Conservation (phyloP, 2,888 invertebrate genomes). For the Epinotia bilunana region DNA sequence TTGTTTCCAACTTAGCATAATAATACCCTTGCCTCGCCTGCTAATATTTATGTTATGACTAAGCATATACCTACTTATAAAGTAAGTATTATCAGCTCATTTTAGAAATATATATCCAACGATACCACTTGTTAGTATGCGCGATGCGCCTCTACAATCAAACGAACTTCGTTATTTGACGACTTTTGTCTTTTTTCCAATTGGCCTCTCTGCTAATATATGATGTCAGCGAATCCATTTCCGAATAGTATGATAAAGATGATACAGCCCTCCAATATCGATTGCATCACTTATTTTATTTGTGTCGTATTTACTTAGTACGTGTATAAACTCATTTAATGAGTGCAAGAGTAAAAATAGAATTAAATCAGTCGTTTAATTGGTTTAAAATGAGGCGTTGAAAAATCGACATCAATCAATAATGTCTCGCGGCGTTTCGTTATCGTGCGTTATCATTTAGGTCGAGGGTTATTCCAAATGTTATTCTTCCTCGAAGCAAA, state of each 20-base stretch:
- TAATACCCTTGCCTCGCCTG: too few species aligned
- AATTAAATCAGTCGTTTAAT: not conserved
- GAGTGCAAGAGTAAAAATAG: not conserved
- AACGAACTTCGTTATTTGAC: too few species aligned
- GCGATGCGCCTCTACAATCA: too few species aligned
- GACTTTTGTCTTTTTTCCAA: too few species aligned
- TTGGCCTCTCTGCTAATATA: not conserved
- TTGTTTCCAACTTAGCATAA: too few species aligned
- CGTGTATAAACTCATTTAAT: not conserved
- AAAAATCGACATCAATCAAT: slow-evolving; percentile 7
- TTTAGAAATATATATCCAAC: not conserved
- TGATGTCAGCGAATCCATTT: not conserved
- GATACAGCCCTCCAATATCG: not conserved
- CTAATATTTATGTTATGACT: not conserved
- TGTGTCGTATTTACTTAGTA: not conserved
- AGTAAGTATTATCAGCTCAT: slow-evolving; percentile 4
- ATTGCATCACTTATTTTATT: not conserved
- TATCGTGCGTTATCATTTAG: slow-evolving; percentile 29
- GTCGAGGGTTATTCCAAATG: slow-evolving; percentile 35
- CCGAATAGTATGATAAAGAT: not conserved
- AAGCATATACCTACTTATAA: not conserved
- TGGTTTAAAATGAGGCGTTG: not conserved
- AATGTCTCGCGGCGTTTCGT: slow-evolving; percentile 2
- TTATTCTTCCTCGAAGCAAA: slow-evolving; percentile 29
- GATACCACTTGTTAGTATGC: too few species aligned